Evolutionary conservation across 2,888 invertebrate genomes (phyloP), one percentile per base, ranked within the genome.

Genomic region (Sphaerophoria rueppellii): DNA sequence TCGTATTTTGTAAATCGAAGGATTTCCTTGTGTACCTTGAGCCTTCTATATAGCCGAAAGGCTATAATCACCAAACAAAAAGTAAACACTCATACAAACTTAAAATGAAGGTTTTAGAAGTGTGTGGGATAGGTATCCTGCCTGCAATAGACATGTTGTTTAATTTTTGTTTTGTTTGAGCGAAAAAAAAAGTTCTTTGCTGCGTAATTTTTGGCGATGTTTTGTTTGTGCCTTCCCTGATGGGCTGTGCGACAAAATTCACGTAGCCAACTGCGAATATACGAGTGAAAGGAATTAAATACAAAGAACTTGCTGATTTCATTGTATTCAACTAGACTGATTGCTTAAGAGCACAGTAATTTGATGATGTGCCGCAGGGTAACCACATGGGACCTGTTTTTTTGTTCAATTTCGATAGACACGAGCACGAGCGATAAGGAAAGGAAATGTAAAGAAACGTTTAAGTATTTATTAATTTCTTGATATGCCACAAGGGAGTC

Each of bases 1-100:
- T 67, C 40, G 54, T 54, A 70, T 79, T 78, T 71, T 57, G 40
- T 79, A 74, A 82, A 78, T 82, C 79, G 82, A 82, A 74, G 48
- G 78, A 78, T 74, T 74, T 82, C 74, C 74, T 73, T 82, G 37
- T 63, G 50, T 69, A 65, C 61, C 35, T 48, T 34, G 4, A 55
- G 16, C 46, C 65, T 58, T 16, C 37, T 7, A 35, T 50, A 37
- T 67, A 24, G 65, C 65, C 65, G 52, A 67, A 67, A 67, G 67
- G 67, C 67, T 43, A 35, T 54, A 24, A n/a, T 46, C 40, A 60
- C 2, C 43, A 43, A 43, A 43, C 40, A 11, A 11, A 48, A 11
- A 34, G 16, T 14, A 50, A 40, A 58, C 40, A 40, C 58, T 40
- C 37, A 63, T 14, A 11, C 16, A 50, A 24, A 40, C 12, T 50